Conservation (phyloP, 2,113 vertebrate genomes). For the Callaeas wilsoni region DNA sequence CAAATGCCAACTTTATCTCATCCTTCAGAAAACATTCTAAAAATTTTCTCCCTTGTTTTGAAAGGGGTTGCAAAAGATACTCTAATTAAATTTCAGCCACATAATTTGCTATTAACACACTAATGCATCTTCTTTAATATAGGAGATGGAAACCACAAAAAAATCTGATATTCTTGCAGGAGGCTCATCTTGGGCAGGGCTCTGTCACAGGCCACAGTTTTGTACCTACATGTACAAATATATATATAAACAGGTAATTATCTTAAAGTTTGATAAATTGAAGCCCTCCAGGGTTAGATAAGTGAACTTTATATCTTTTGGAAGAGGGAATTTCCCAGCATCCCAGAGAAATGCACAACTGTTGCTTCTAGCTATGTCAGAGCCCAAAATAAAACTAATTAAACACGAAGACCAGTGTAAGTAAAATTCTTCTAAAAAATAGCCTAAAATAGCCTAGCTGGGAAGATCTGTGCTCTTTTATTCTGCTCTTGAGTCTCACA, state of each 20-base stretch:
- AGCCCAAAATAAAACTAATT: slow-evolving; percentile 22
- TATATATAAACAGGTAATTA: slow-evolving; percentile 35
- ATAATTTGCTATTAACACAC: neutral
- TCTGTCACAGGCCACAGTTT: neutral
- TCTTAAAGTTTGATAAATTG: slow-evolving; percentile 25
- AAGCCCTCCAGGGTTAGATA: slow-evolving; percentile 43
- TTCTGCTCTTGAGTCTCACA: neutral
- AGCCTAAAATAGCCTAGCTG: neutral
- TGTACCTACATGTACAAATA: neutral
- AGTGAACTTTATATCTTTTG: slow-evolving; percentile 34
- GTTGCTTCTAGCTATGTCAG: slow-evolving; percentile 36
- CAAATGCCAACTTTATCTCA: neutral
- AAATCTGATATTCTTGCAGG: neutral
- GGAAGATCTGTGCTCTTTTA: neutral
- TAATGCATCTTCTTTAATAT: neutral
- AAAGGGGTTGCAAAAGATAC: neutral
- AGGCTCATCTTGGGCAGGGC: neutral
- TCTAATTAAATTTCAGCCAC: neutral
- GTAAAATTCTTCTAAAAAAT: neutral
- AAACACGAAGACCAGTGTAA: neutral
- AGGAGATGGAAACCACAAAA: neutral
- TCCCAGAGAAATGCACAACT: neutral
- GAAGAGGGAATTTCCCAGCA: slow-evolving; percentile 40
- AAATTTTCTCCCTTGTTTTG: neutral
- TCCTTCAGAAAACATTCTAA: neutral